Evolutionary conservation across 2,113 vertebrate species (phyloP).

Genomic region (Equus przewalskii): DNA sequence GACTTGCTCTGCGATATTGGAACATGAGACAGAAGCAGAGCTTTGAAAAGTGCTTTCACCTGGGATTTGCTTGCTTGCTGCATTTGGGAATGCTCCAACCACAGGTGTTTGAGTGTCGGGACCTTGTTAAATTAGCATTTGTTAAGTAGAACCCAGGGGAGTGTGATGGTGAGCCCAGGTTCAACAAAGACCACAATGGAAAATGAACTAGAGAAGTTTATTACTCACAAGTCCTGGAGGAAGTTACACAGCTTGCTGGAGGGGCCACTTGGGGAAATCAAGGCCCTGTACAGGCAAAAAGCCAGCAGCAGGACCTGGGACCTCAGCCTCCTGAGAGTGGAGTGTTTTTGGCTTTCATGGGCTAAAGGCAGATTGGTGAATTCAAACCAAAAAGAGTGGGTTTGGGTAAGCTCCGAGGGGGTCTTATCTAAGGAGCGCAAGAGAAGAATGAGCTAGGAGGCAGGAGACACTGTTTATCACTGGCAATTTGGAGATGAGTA

Average conservation of each 20-base stretch:
- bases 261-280: neutral
- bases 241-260: neutral
- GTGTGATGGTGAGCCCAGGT: neutral
- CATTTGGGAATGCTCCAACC: neutral
- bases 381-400: neutral
- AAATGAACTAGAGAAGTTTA: neutral
- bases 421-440: neutral
- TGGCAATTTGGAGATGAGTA: neutral
- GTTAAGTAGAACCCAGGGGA: neutral
- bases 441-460: neutral
- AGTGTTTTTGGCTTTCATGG: neutral
- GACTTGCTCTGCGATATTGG: neutral
- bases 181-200: neutral
- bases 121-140: neutral
- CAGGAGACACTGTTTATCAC: neutral
- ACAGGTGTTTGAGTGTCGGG: neutral
- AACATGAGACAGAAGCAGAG: neutral
- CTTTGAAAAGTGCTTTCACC: neutral
- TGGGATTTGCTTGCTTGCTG: neutral
- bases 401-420: neutral
- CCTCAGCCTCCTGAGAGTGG: neutral
- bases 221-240: neutral
- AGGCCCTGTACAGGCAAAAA: neutral
- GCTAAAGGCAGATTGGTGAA: neutral
- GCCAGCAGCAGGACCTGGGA: neutral